phyloP scores from a whole-genome alignment of 2,888 invertebrate genomes.

The Orgyia antiqua region DNA sequence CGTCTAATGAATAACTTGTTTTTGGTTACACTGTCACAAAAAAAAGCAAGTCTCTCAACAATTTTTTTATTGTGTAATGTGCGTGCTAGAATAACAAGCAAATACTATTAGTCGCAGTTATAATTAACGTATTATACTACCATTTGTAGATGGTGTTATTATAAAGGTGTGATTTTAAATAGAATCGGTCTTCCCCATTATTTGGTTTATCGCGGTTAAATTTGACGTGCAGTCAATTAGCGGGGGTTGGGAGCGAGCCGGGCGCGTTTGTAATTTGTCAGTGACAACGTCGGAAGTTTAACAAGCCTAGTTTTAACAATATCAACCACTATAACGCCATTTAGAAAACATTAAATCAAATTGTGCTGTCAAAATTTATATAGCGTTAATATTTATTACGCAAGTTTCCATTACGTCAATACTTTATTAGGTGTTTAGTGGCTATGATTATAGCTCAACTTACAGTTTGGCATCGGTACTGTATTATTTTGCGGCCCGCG shows the following conservation, averaged over 20 bases:
- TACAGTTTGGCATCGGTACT: conserved; percentile 13
- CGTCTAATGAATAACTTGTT: too few species aligned
- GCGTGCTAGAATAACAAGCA: too few species aligned
- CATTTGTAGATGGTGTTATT: too few species aligned
- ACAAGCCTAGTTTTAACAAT: conserved; percentile 52
- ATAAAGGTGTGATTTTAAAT: conserved; percentile 30
- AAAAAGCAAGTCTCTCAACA: too few species aligned
- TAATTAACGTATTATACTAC: too few species aligned
- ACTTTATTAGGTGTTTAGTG: conserved; percentile 25
- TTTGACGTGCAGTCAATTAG: conserved; percentile 75
- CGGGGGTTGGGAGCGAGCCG: conserved; percentile 37
- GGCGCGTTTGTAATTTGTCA: conserved; percentile 66
- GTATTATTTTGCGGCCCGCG: conserved; percentile 9
- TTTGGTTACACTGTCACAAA: too few species aligned
- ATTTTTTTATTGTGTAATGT: too few species aligned
- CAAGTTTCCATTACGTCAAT: conserved; percentile 23
- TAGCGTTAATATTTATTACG: conserved; percentile 24
- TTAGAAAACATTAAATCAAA: conserved; percentile 37
- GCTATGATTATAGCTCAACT: conserved; percentile 13
- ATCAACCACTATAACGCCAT: conserved; percentile 37
- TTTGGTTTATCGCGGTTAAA: conserved; percentile 61
- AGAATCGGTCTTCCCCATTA: conserved; percentile 47
- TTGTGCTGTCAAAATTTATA: conserved; percentile 24
- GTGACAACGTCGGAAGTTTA: conserved; percentile 71
- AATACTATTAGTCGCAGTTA: too few species aligned